These are phyloP conservation scores for Monochamus alternatus DNA, from an alignment of 2,888 invertebrate species.

Conservation along the genomic window DNA sequence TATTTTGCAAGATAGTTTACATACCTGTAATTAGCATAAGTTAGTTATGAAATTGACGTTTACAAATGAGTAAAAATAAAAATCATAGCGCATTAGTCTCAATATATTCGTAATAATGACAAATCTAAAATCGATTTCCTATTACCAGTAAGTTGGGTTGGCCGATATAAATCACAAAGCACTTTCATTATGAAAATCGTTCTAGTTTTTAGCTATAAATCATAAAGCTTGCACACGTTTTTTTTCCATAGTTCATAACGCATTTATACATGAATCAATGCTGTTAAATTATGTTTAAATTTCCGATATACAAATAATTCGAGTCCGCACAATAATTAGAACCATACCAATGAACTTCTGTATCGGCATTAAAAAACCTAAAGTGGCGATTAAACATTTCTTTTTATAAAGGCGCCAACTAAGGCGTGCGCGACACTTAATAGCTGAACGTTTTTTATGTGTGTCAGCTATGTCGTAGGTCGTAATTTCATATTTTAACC, in stretches of 20 bases:
- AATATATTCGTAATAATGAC: slow-evolving; percentile 1
- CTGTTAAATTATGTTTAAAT: too few species aligned
- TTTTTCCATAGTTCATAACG: too few species aligned
- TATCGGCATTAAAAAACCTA: neutral
- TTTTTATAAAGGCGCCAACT: slow-evolving; percentile 21
- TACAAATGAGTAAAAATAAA: too few species aligned
- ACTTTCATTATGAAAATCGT: neutral
- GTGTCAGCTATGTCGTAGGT: slow-evolving; percentile 55
- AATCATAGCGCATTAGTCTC: too few species aligned
- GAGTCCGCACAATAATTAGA: too few species aligned
- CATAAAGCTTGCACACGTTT: too few species aligned
- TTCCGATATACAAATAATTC: too few species aligned
- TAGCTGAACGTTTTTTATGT: slow-evolving; percentile 18
- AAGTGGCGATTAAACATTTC: slow-evolving; percentile 7
- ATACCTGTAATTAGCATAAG: too few species aligned
- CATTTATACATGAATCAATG: too few species aligned
- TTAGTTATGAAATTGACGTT: too few species aligned
- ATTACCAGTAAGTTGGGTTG: slow-evolving; percentile 4
- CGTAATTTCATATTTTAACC: slow-evolving; percentile 49
- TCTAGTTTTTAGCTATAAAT: too few species aligned
- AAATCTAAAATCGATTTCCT: neutral
- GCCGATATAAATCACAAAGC: neutral
- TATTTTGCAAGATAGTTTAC: too few species aligned
- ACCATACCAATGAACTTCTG: neutral
- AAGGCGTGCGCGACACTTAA: slow-evolving; percentile 17